These are phyloP conservation scores for Rhingia campestris DNA, from an alignment of 2,888 invertebrate species.

Conservation along the genomic window DNA sequence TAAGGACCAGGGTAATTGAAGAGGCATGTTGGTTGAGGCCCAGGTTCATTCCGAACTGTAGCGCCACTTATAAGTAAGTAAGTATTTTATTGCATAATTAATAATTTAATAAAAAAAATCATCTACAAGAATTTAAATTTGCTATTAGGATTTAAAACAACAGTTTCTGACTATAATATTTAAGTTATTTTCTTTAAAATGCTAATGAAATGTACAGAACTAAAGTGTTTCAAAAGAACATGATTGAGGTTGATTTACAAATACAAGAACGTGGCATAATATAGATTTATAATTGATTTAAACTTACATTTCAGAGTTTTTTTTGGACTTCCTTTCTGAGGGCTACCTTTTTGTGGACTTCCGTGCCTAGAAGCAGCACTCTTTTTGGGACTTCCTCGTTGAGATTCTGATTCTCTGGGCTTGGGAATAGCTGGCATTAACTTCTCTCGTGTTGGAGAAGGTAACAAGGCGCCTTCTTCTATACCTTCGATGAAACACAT, in stretches of 20 bases:
- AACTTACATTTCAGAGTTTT: constrained; percentile 83
- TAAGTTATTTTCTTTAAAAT: neutral
- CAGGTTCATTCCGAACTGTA: too few species aligned
- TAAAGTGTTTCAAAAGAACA: constrained; percentile 14
- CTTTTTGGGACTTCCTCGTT: constrained; percentile 83
- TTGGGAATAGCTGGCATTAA: constrained; percentile 86
- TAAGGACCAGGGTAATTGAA: too few species aligned
- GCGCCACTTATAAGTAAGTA: too few species aligned
- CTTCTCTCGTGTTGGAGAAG: constrained; percentile 88
- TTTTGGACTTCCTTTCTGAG: constrained; percentile 85
- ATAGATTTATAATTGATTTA: neutral
- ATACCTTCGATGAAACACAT: constrained; percentile 78
- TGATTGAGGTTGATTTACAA: constrained; percentile 3
- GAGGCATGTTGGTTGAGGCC: too few species aligned
- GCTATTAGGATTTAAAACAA: neutral
- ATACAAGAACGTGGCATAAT: neutral
- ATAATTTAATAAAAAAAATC: too few species aligned
- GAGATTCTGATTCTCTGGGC: constrained; percentile 82
- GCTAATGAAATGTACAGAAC: constrained; percentile 14
- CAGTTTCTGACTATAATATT: neutral
- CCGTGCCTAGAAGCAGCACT: constrained; percentile 82
- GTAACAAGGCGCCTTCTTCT: constrained; percentile 87
- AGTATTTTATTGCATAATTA: too few species aligned
- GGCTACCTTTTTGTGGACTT: constrained; percentile 84
- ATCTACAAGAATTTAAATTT: too few species aligned